Conservation (phyloP, 2,113 vertebrate species). For the Laterallus jamaicensis region DNA sequence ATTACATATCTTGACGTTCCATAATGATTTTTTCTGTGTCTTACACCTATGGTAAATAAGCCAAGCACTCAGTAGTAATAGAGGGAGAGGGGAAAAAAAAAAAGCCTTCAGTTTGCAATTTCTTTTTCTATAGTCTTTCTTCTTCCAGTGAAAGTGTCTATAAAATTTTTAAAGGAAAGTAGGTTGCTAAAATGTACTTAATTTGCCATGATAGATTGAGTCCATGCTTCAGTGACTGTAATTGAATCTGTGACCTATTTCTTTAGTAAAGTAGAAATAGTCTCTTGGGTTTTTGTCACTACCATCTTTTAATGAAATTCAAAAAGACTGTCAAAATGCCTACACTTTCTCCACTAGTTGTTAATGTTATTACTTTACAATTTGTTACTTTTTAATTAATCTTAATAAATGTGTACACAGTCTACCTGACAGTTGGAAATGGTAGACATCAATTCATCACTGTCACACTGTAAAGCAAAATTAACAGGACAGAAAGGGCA, state of each 20-base stretch:
- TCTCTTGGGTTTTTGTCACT: conserved; percentile 97
- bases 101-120: conserved; percentile 75
- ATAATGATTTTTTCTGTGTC: conserved; percentile 71
- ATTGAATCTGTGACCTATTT: conserved; percentile 99
- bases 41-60: conserved; percentile 73
- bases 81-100: accelerated
- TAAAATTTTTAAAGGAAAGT: conserved; percentile 99
- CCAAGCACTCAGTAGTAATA: conserved; percentile 54
- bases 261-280: conserved; percentile 98
- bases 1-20: conserved; percentile 48
- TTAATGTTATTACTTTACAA: conserved; percentile 87
- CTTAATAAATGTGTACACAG: conserved; percentile 82
- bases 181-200: conserved; percentile 99
- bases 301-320: conserved; percentile 98
- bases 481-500: conserved; percentile 64
- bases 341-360: conserved; percentile 88
- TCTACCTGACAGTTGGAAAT: conserved; percentile 71
- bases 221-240: conserved; percentile 99
- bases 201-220: conserved; percentile 99
- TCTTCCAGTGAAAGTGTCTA: conserved; percentile 96
- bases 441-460: conserved; percentile 65
- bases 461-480: conserved; percentile 61
- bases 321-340: conserved; percentile 93
- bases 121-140: conserved; percentile 87
- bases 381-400: conserved; percentile 89